Evolutionary conservation across 2,888 invertebrate species (phyloP).

Genomic region (Dexiosoma caninum): DNA sequence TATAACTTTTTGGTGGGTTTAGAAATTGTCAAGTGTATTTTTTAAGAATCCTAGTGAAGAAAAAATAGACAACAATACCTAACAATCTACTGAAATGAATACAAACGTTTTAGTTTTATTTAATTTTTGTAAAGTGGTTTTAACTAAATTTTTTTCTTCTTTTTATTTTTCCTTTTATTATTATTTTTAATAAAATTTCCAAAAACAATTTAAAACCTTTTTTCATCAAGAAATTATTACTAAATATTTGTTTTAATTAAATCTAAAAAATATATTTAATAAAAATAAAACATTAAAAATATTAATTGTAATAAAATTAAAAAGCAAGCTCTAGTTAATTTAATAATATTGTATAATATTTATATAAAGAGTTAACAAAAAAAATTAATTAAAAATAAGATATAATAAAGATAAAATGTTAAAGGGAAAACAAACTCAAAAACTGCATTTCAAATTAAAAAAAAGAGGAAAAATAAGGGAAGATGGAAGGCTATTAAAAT

Average conservation of each 20-base stretch:
- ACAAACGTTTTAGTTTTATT: constrained; percentile 42
- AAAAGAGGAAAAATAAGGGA: not conserved
- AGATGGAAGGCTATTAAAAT: not conserved
- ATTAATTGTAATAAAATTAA: constrained; percentile 47
- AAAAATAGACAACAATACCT: constrained; percentile 37
- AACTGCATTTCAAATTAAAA: constrained; percentile 27
- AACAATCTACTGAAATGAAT: constrained; percentile 47
- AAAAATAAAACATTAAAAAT: constrained; percentile 57
- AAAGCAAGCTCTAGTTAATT: constrained; percentile 61
- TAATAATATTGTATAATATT: constrained; percentile 34
- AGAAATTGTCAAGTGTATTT: constrained; percentile 1
- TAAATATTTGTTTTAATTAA: constrained; percentile 63
- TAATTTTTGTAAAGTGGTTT: constrained; percentile 45
- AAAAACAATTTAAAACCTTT: constrained; percentile 51
- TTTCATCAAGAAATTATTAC: constrained; percentile 60
- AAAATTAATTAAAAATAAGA: constrained; percentile 42
- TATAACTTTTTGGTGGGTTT: constrained; percentile 31
- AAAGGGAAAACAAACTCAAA: constrained; percentile 15
- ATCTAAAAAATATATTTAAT: constrained; percentile 58
- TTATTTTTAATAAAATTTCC: constrained; percentile 37
- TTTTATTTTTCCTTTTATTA: constrained; percentile 52
- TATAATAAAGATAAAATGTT: constrained; percentile 26
- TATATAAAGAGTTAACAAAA: constrained; percentile 62
- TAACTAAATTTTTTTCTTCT: constrained; percentile 54
- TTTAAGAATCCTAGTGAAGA: not conserved